Conservation (phyloP, 2,797 vertebrate species). For the Zenarchopterus dispar region DNA sequence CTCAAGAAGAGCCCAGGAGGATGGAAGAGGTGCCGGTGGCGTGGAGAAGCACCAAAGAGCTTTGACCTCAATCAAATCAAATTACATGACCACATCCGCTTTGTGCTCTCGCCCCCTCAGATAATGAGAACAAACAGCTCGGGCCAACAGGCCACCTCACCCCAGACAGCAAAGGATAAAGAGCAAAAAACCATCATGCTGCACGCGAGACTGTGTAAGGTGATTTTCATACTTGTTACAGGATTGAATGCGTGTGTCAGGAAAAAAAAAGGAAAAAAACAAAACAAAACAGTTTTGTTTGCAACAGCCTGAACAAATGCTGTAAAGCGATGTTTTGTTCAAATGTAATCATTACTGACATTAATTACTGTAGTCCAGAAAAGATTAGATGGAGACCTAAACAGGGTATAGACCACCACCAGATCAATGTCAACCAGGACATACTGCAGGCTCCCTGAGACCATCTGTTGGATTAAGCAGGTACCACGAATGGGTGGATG, state of each 20-base stretch:
- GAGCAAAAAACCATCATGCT: constrained; percentile 27
- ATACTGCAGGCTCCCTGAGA: background rate
- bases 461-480: background rate
- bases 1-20: constrained; percentile 50
- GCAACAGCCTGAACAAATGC: background rate
- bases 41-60: constrained; percentile 39
- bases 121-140: constrained; percentile 56
- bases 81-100: constrained; percentile 46
- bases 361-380: background rate
- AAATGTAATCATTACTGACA: background rate
- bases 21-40: constrained; percentile 28
- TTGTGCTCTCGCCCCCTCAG: constrained; percentile 58
- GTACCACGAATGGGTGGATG: no score
- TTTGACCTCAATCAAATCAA: constrained; percentile 76
- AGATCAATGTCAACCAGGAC: background rate
- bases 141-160: constrained; percentile 19
- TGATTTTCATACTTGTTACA: constrained; percentile 21
- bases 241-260: constrained; percentile 6
- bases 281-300: background rate
- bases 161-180: constrained; percentile 23
- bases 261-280: background rate
- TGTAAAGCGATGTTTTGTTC: background rate
- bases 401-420: background rate
- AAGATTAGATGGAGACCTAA: background rate
- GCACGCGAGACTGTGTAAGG: constrained; percentile 15